Conservation (phyloP, 2,888 invertebrate species). For the Temnothorax ravouxi region DNA sequence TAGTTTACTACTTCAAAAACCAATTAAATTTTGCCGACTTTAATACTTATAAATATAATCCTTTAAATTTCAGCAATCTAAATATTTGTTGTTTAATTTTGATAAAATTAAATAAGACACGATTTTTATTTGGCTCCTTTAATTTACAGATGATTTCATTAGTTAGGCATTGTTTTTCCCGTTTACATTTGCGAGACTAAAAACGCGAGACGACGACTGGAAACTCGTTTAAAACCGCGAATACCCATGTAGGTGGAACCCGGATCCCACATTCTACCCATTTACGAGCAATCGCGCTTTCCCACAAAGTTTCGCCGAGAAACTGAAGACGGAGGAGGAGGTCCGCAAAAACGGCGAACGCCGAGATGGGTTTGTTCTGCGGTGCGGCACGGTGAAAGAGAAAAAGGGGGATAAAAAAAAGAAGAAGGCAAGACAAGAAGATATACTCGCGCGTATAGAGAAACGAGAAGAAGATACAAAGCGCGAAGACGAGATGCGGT, state of each 20-base stretch:
- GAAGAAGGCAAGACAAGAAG: conserved; percentile 21
- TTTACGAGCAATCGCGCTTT: conserved; percentile 60
- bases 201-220: conserved; percentile 8
- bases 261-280: conserved; percentile 43
- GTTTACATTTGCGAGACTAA: conserved; percentile 18
- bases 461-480: conserved; percentile 50
- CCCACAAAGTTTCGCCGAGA: conserved; percentile 58
- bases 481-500: conserved; percentile 53
- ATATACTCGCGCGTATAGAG: conserved; percentile 10
- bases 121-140: not conserved
- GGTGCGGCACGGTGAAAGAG: conserved; percentile 37
- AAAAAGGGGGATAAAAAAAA: conserved; percentile 5
- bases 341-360: conserved; percentile 25
- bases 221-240: conserved; percentile 44
- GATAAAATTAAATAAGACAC: not conserved
- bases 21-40: conserved; percentile 11
- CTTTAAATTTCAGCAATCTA: not conserved
- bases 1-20: not conserved
- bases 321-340: conserved; percentile 35
- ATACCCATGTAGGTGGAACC: conserved; percentile 18
- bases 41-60: not conserved
- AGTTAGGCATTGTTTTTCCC: not conserved
- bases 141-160: not conserved
- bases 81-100: not conserved
- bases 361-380: conserved; percentile 48